Evolutionary conservation across 2,797 vertebrate genomes (phyloP).

Genomic region (Malacoraja senta): DNA sequence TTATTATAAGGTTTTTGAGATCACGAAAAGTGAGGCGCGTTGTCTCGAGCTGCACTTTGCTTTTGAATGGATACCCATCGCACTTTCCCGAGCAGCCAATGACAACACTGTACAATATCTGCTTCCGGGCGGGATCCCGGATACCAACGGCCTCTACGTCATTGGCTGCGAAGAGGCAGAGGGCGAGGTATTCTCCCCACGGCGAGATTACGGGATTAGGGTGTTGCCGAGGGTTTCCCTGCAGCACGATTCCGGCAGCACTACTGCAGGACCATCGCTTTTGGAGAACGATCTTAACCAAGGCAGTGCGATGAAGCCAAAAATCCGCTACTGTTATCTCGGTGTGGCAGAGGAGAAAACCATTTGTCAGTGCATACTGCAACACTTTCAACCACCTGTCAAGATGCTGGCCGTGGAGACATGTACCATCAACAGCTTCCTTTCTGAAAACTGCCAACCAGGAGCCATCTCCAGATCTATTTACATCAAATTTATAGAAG

Average conservation of each 20-base stretch:
- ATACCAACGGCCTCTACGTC: constrained; percentile 84
- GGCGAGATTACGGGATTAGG: constrained; percentile 18
- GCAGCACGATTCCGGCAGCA: neutral
- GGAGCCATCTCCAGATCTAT: constrained; percentile 66
- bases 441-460: constrained; percentile 80
- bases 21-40: constrained; percentile 90
- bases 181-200: neutral
- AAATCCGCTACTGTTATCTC: constrained; percentile 87
- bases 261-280: neutral
- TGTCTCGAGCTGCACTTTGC: constrained; percentile 96
- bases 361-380: constrained; percentile 87
- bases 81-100: constrained; percentile 72
- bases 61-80: constrained; percentile 88
- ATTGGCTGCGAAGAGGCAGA: constrained; percentile 72
- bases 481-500: constrained; percentile 95
- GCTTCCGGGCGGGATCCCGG: constrained; percentile 88
- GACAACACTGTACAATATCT: constrained; percentile 81
- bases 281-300: neutral
- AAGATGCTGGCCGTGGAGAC: constrained; percentile 76
- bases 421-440: constrained; percentile 77
- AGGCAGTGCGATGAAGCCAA: constrained; percentile 43
- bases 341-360: constrained; percentile 90
- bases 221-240: constrained; percentile 1
- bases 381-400: constrained; percentile 89
- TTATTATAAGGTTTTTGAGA: constrained; percentile 94